phyloP scores from a whole-genome alignment of 2,797 vertebrate species.

The Euthynnus affinis region DNA sequence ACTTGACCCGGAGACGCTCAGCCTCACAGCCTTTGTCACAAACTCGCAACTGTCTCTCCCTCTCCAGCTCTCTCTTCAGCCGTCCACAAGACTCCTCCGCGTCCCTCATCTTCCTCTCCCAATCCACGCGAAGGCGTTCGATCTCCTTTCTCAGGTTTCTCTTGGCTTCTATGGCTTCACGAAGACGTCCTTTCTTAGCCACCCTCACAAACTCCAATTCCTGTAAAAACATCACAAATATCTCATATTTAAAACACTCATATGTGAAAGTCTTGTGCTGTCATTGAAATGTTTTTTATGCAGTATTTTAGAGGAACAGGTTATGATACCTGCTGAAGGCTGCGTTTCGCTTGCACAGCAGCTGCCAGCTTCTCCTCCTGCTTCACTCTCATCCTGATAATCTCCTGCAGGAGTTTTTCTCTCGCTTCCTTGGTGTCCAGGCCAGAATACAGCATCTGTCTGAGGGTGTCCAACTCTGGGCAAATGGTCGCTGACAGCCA shows the following conservation, averaged over 20 bases:
- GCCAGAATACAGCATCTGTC: conserved; percentile 93
- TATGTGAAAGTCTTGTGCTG: not conserved
- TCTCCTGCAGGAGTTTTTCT: conserved; percentile 97
- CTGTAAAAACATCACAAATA: conserved; percentile 71
- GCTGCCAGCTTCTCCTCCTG: conserved; percentile 95
- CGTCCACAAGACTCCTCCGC: conserved; percentile 92
- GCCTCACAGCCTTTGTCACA: conserved; percentile 96
- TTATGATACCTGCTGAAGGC: conserved; percentile 93
- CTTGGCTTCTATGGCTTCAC: conserved; percentile 96
- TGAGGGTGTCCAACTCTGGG: conserved; percentile 93
- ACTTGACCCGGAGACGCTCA: conserved; percentile 91
- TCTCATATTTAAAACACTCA: conserved; percentile 10
- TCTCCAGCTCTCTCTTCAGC: conserved; percentile 93
- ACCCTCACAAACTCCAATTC: conserved; percentile 96
- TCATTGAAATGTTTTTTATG: not conserved
- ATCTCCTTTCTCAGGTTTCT: conserved; percentile 96
- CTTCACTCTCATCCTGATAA: conserved; percentile 95
- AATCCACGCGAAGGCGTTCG: conserved; percentile 92
- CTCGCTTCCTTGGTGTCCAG: conserved; percentile 94
- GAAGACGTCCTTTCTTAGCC: conserved; percentile 96
- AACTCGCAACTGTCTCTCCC: conserved; percentile 90
- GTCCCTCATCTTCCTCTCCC: conserved; percentile 95
- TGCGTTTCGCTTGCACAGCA: conserved; percentile 94
- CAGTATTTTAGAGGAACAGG: not conserved
- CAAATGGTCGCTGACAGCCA: conserved; percentile 74